These are phyloP conservation scores for Xenopus laevis DNA, from an alignment of 2,113 vertebrate genomes.

Conservation along the genomic window DNA sequence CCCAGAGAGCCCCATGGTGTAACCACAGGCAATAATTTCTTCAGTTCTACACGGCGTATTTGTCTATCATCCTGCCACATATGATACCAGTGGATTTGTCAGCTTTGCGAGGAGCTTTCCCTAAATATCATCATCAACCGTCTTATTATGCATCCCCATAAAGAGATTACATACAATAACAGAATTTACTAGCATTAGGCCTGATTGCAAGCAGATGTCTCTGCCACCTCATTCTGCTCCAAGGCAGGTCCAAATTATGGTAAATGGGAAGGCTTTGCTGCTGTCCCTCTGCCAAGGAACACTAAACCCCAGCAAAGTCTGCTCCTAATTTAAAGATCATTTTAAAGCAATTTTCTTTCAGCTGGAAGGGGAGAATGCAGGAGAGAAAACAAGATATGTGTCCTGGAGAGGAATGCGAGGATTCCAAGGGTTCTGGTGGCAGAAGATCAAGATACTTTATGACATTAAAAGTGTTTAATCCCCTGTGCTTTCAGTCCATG, in stretches of 20 bases:
- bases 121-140: slow-evolving; percentile 52
- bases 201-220: slow-evolving; percentile 57
- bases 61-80: neutral
- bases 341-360: slow-evolving; percentile 5
- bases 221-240: neutral
- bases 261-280: neutral
- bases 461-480: no score
- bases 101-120: neutral
- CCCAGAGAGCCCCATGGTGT: no score
- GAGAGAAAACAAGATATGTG: no score
- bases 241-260: neutral
- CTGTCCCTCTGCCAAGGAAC: slow-evolving; percentile 1
- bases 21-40: no score
- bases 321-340: slow-evolving; percentile 7
- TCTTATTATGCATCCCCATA: slow-evolving; percentile 52
- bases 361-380: neutral
- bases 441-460: no score
- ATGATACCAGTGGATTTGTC: neutral
- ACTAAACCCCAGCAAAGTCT: neutral
- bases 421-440: no score
- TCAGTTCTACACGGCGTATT: no score
- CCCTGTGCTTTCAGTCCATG: no score
- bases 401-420: no score
- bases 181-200: slow-evolving; percentile 48
- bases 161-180: slow-evolving; percentile 55